Evolutionary conservation across 2,113 vertebrate genomes (phyloP), one percentile per base, ranked within the genome.

Genomic region (Gyps fulvus): DNA sequence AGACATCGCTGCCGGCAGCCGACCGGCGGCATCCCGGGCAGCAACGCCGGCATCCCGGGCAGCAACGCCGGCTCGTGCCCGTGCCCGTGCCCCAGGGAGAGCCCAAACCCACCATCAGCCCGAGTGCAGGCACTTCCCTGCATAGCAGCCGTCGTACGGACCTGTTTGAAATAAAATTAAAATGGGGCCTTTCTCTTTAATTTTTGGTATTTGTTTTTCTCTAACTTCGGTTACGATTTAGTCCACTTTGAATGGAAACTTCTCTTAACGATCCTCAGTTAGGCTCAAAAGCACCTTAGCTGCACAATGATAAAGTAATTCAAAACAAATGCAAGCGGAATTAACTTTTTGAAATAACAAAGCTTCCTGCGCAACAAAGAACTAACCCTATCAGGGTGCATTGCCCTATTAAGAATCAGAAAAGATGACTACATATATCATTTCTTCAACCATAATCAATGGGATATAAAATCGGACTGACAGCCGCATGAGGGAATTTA

Each of bases 91-190:
- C 19, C 32, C 65, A 50, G 49, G 36, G 20, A 78, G 45, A 88
- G 29, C 34, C 16, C 26, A 27, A 62, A 70, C 20, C 29, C 65
- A 74, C 17, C 59, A 43, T 2, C 5, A 78, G n/a, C 8, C 69
- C 3, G 0, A 82, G 70, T 4, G 13, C n/a, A 89, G 42, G 36
- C 42, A 58, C 36, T 57, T 65, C 16, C 22, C 34, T 40, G 13
- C 0, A 0, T 22, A 7, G 40, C 32, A 74, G 34, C 32, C 2
- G 0, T 38, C 10, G 1, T 5, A 42, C 0, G 0, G 52, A 72
- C 16, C 16, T 40, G 9, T 6, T 29, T 22, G 52, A 83, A 69
- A 81, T 13, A 21, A 74, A 76, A 89, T 18, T 8, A 67, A 81
- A 87, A 45, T 7, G 2, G 16, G 20, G 10, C n/a, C 25, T 78